phyloP scores from a whole-genome alignment of 2,797 vertebrate genomes.

The Novumbra hubbsi region DNA sequence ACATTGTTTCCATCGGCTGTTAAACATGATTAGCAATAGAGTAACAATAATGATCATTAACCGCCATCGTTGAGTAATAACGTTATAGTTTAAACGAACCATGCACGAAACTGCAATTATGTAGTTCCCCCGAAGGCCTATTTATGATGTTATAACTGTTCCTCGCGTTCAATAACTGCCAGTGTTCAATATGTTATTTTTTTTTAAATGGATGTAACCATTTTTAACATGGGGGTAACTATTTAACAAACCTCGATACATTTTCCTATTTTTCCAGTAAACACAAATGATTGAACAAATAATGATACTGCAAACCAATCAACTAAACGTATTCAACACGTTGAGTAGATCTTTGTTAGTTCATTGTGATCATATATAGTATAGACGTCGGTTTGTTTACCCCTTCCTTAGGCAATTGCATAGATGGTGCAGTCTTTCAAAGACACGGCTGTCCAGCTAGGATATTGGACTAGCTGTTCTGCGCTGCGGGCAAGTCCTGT shows the following conservation, averaged over 20 bases:
- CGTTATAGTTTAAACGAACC: too few relatives aligned
- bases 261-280: neutral
- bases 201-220: neutral
- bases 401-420: neutral
- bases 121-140: neutral
- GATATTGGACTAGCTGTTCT: constrained; percentile 24
- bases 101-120: too few relatives aligned
- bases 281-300: neutral
- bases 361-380: neutral
- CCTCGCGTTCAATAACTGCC: neutral
- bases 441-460: constrained; percentile 50
- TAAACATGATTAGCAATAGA: too few relatives aligned
- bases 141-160: neutral
- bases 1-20: too few relatives aligned
- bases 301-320: neutral
- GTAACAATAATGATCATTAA: too few relatives aligned
- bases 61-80: too few relatives aligned
- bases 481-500: constrained; percentile 21
- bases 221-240: neutral
- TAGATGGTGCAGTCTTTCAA: constrained; percentile 57
- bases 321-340: neutral
- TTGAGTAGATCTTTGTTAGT: neutral
- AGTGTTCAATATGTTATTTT: neutral
- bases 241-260: neutral
- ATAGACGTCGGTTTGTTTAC: neutral